Evolutionary conservation across 2,888 invertebrate genomes (phyloP).

Genomic region (Stramonita haemastoma): DNA sequence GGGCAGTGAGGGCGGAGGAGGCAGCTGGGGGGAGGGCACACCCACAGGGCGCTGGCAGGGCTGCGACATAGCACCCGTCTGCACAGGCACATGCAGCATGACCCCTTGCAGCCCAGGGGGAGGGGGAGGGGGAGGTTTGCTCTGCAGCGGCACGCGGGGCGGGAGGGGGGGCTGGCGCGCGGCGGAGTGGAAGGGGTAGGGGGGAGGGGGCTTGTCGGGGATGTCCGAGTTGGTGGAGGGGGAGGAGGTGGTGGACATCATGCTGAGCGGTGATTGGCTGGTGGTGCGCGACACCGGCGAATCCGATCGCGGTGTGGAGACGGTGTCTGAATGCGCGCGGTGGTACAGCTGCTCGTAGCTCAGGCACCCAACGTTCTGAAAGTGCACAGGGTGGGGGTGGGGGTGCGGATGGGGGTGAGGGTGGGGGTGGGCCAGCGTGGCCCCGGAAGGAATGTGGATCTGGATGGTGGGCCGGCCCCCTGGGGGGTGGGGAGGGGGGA

Average conservation of each 20-base stretch:
- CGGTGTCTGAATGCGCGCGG: slow-evolving; percentile 59
- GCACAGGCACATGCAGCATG: slow-evolving; percentile 22
- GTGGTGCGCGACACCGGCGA: slow-evolving; percentile 73
- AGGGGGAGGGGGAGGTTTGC: slow-evolving; percentile 50
- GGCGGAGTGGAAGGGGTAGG: slow-evolving; percentile 64
- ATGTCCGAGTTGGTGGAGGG: slow-evolving; percentile 76
- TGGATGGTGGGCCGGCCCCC: slow-evolving; percentile 58
- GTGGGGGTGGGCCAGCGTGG: slow-evolving; percentile 12
- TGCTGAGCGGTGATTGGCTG: slow-evolving; percentile 76
- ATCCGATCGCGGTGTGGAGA: slow-evolving; percentile 72
- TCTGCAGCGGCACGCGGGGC: slow-evolving; percentile 63
- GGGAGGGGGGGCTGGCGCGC: slow-evolving; percentile 51
- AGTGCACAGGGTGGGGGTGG: slow-evolving; percentile 46
- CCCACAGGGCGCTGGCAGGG: not conserved
- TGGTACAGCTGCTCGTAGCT: slow-evolving; percentile 48
- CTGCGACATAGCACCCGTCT: slow-evolving; percentile 20
- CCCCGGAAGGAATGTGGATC: slow-evolving; percentile 48
- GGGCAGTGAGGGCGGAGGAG: not conserved
- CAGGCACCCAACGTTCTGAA: slow-evolving; percentile 45
- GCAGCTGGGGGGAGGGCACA: slow-evolving; percentile 4
- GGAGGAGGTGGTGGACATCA: slow-evolving; percentile 74
- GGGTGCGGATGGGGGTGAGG: slow-evolving; percentile 38
- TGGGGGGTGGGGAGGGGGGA: slow-evolving; percentile 68
- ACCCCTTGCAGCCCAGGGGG: slow-evolving; percentile 32
- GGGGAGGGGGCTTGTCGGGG: slow-evolving; percentile 75